phyloP scores from a whole-genome alignment of 2,113 vertebrate species.

The Apus apus region DNA sequence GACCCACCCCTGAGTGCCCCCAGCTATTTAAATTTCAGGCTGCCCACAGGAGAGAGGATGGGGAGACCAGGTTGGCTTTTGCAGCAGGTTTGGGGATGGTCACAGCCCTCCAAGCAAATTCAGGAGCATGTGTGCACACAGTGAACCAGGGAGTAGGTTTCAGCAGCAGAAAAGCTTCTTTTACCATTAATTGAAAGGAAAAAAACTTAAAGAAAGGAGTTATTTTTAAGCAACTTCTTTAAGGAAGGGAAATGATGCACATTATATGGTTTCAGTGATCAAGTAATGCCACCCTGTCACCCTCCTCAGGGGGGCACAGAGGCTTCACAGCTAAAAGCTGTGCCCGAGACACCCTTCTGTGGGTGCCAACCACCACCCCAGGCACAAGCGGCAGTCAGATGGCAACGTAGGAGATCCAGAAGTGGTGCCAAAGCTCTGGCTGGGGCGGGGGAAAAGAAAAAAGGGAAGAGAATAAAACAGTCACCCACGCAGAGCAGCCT shows the following conservation, averaged over 20 bases:
- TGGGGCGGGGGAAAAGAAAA: not conserved
- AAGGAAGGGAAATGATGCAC: not conserved
- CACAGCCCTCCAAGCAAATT: not conserved
- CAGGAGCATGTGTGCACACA: not conserved
- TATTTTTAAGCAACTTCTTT: not conserved
- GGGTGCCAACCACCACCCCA: not conserved
- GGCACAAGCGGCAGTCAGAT: not conserved
- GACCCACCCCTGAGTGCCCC: not conserved
- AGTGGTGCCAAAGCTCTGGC: conserved; percentile 19
- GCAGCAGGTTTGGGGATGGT: not conserved
- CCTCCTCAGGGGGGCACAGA: not conserved
- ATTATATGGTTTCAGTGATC: not conserved
- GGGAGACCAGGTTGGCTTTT: not conserved
- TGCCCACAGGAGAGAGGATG: not conserved
- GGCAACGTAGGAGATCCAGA: conserved; percentile 26
- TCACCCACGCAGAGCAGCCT: not conserved
- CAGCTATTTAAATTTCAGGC: not conserved
- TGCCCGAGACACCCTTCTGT: accelerated
- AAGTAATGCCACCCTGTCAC: accelerated
- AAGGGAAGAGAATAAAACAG: not conserved
- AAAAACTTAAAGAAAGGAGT: no score
- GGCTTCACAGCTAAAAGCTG: accelerated
- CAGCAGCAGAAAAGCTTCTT: not conserved
- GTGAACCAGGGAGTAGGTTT: not conserved
- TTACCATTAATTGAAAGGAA: not conserved